Evolutionary conservation across 64 coral and sea anemone species (phyloP), one percentile per base, ranked within the genome.

Genomic region (Pocillopora damicornis): DNA sequence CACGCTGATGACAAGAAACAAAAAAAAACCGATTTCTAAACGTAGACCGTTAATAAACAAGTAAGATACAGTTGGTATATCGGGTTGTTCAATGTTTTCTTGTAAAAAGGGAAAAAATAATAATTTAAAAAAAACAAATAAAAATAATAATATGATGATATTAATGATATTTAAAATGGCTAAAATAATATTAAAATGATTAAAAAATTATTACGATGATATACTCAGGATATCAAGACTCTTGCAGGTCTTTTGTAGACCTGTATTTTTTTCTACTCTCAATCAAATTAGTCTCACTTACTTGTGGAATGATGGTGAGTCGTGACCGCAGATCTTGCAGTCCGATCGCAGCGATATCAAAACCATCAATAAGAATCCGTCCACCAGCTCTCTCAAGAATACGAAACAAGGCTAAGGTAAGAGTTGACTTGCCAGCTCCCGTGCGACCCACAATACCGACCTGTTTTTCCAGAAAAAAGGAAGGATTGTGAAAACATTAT

Each of bases 381-480:
- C 87, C 94, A 61, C 69, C 75, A 60, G 87, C 86, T 75, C 89
- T 26, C 76, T 96, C 94, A 58, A 96, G 75, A 37, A 96, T 92
- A 60, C 94, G 94, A 59, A 96, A 96, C 77, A 96, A 85, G 15
- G 94, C 86, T 37, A 90, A 36, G 25, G 86, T 87, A 0, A 95
- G 75, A 1, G 86, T 89, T 17, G 89, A 91, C 72, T 95, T 95
- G 42, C 93, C 93, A 77, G 93, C 86, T 35, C 93, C 93, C 11
- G 93, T 95, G 25, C 93, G 78, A 61, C 93, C 93, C 16, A 91
- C 93, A 0, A 95, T 91, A 72, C 89, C 93, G 30, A 95, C 86
- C 93, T 95, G 78, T 71, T 30, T 2, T 81, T 42, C 20, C 58
- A 15, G 63, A 69, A 84, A 10, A 36, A 13, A 37, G 18, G 22